Percentiles rank a stretch among this genome's conserved stretches.
Conservation (phyloP, 2,113 vertebrate species). For the Bolborhynchus lineola region DNA sequence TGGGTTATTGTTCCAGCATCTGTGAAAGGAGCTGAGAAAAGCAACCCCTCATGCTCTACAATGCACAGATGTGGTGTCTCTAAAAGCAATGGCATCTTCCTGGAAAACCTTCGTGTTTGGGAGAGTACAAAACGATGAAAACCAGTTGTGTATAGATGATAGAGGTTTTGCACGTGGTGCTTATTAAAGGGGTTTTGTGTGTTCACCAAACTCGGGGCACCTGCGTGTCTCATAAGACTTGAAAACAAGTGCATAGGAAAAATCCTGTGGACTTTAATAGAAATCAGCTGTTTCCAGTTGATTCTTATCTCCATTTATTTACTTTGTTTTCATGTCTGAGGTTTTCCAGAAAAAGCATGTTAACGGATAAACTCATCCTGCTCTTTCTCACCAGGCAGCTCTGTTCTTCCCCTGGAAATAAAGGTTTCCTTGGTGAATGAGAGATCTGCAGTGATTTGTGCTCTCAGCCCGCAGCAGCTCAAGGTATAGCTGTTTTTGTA, state of each 20-base stretch:
- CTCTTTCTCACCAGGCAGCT: neutral
- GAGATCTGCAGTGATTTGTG: neutral
- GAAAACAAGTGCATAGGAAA: neutral
- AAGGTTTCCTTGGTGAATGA: neutral
- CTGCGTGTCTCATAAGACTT: neutral
- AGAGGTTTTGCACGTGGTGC: neutral
- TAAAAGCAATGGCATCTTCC: neutral
- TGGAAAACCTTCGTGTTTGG: neutral
- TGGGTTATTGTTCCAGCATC: neutral
- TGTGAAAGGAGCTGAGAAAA: neutral
- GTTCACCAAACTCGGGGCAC: neutral
- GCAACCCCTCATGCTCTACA: accelerated
- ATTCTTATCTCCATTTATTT: neutral
- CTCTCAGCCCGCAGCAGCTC: neutral
- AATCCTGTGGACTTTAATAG: neutral
- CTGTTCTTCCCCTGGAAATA: neutral
- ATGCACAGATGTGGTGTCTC: neutral
- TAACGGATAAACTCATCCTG: neutral
- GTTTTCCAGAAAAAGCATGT: neutral
- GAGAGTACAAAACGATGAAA: too few species aligned
- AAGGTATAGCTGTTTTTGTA: neutral
- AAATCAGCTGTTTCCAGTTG: neutral
- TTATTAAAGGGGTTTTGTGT: neutral
- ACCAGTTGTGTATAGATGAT: accelerated
- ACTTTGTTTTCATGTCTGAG: neutral